Conservation (phyloP, 2,113 vertebrate species). For the Psammodynastes pulverulentus region DNA sequence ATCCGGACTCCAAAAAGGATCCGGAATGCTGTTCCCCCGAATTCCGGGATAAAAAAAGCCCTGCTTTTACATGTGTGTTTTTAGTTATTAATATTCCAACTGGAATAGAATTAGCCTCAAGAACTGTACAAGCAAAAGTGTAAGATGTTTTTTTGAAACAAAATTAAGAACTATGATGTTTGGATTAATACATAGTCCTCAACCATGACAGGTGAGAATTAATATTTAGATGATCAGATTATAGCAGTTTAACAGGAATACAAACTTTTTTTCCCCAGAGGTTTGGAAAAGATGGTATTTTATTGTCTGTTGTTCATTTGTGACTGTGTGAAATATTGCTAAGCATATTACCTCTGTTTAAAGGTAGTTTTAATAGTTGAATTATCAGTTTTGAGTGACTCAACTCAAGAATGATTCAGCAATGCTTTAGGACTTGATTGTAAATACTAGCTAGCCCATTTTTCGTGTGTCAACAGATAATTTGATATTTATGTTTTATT, state of each 20-base stretch:
- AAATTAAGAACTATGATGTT: background rate
- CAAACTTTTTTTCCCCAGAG: background rate
- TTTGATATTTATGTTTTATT: background rate
- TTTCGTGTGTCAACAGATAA: background rate
- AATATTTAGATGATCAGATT: background rate
- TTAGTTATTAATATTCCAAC: background rate
- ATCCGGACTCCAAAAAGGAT: no score
- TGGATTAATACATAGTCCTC: background rate
- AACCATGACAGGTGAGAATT: background rate
- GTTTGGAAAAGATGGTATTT: background rate
- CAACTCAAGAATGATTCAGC: background rate
- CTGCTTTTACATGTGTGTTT: background rate
- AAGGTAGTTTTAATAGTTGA: background rate
- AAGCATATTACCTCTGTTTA: background rate
- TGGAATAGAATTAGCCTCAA: background rate
- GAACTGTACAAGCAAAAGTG: background rate
- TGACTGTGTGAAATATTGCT: slow-evolving; percentile 22
- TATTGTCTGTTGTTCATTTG: slow-evolving; percentile 15
- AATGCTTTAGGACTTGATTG: background rate
- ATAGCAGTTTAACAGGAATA: background rate
- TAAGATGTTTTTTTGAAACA: background rate
- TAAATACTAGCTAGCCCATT: background rate
- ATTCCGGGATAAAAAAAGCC: no score
- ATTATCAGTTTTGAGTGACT: background rate
- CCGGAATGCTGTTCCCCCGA: no score